Percentiles rank a stretch among this genome's conserved stretches.
These are phyloP conservation scores for Drosophila pandora DNA, from an alignment of 1,140 invertebrate genomes.

Conservation along the genomic window DNA sequence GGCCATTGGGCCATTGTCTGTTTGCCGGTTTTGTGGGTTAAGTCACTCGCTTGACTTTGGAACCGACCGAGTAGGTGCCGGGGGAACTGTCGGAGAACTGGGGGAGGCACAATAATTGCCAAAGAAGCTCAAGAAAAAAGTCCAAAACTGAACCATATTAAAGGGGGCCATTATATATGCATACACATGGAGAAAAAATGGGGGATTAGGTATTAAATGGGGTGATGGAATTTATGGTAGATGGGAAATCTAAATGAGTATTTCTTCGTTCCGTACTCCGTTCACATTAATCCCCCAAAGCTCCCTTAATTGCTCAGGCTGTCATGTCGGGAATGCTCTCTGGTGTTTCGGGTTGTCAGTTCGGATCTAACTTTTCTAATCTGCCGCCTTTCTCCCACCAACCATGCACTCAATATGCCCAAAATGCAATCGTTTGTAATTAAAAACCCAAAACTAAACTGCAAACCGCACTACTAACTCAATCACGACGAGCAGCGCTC, in stretches of 20 bases:
- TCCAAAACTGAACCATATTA: conserved; percentile 40
- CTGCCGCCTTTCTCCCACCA: conserved; percentile 22
- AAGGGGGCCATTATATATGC: conserved; percentile 61
- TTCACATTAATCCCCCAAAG: neutral
- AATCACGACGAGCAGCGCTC: conserved; percentile 64
- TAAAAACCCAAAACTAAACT: conserved; percentile 38
- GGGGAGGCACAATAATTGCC: conserved; percentile 52
- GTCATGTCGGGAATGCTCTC: conserved; percentile 6
- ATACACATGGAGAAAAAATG: conserved; percentile 15
- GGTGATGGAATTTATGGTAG: neutral
- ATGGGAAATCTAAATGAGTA: neutral
- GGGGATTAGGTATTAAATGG: neutral
- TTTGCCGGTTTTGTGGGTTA: conserved; percentile 55
- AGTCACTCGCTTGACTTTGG: conserved; percentile 70
- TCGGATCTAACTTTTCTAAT: conserved; percentile 44
- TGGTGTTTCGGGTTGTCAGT: neutral
- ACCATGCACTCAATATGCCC: conserved; percentile 17
- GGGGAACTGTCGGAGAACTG: conserved; percentile 22
- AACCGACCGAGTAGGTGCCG: neutral
- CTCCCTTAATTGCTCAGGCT: neutral
- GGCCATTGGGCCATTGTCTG: conserved; percentile 39
- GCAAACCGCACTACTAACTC: conserved; percentile 47
- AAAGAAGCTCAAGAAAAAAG: conserved; percentile 35
- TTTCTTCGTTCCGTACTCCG: neutral
- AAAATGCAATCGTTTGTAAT: conserved; percentile 16